These are phyloP conservation scores for Balanococcus diminutus DNA, from an alignment of 2,888 invertebrate species.

Conservation along the genomic window DNA sequence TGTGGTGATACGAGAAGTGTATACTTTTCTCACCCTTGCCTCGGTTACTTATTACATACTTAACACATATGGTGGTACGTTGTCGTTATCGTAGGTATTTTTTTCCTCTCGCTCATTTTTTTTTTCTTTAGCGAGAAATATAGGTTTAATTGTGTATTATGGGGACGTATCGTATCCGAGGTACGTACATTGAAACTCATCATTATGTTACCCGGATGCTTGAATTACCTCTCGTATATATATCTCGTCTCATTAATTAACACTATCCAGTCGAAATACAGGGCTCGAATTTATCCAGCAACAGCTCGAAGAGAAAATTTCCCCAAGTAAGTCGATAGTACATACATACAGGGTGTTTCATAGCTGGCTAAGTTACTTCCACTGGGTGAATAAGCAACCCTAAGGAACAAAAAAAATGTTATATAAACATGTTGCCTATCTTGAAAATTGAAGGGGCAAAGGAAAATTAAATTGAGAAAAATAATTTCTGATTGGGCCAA, in stretches of 20 bases:
- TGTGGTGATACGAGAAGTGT: background rate
- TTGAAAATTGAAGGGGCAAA: too few relatives aligned
- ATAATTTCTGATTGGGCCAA: too few relatives aligned
- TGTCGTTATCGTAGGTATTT: background rate
- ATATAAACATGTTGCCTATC: too few relatives aligned
- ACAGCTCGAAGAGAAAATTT: constrained; percentile 17
- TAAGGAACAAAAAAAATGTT: too few relatives aligned
- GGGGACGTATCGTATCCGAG: background rate
- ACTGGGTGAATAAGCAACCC: too few relatives aligned
- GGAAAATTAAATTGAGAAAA: too few relatives aligned
- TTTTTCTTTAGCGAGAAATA: background rate
- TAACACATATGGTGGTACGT: constrained; percentile 36
- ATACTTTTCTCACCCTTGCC: background rate
- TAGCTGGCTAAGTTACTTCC: too few relatives aligned
- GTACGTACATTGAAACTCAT: background rate
- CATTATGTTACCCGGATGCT: constrained; percentile 42
- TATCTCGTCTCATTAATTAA: background rate
- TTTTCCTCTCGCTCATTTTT: too few relatives aligned
- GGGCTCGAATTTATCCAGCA: background rate
- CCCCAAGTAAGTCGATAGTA: background rate
- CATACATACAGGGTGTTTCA: background rate
- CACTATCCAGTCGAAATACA: background rate
- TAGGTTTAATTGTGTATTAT: background rate
- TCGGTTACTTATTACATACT: constrained; percentile 4
- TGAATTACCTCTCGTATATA: background rate